Base-by-base conservation (phyloP, 2,113 vertebrate genomes). In the Cercopithecus mona region DNA sequence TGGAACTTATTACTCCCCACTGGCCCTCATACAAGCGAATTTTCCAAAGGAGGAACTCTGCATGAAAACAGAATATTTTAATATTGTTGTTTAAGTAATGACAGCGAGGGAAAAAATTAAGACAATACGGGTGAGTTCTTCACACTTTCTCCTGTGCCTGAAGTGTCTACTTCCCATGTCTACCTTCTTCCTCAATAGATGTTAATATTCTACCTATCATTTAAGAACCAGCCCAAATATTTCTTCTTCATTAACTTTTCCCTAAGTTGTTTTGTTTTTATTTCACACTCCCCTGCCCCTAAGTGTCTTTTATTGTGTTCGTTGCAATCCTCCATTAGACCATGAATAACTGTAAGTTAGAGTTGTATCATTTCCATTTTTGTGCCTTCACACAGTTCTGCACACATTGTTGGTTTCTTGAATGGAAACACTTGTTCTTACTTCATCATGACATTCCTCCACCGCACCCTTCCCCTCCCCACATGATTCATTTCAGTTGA, bases 401-500 rank as follows among this genome's bases (percentile, higher is more conserved):
- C 18, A 43, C n/a, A 23, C 64, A 8, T 25, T 7, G 17, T 57
- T 32, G 35, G 27, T 23, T 64, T 70, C 14, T 57, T 38, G 11
- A 45, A 70, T 30, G n/a, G 17, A 87, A 59, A 68, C 4, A 38
- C 32, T 79, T 81, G 9, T 61, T 35, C 6, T 68, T 55, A 7
- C 43, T 64, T 68, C 8, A 32, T 80, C 38, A n/a, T 13, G 17
- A 16, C 20, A 57, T 83, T 13, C 16, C 1, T 6, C 52, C 43
- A 22, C 27, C n/a, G 23, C 40, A 78, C 0, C 35, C 45, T 12
- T n/a, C n/a, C 17, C 6, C 17, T 92, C 75, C 55, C 64, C 25
- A 48, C n/a, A 13, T 2, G 20, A 17, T 27, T 79, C 57, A 80
- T 90, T 97, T 98, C 75, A 50, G 61, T 59, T 86, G 1, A 14